Base-by-base conservation (phyloP, 1,140 invertebrate species). In the Aphidius gifuensis region DNA sequence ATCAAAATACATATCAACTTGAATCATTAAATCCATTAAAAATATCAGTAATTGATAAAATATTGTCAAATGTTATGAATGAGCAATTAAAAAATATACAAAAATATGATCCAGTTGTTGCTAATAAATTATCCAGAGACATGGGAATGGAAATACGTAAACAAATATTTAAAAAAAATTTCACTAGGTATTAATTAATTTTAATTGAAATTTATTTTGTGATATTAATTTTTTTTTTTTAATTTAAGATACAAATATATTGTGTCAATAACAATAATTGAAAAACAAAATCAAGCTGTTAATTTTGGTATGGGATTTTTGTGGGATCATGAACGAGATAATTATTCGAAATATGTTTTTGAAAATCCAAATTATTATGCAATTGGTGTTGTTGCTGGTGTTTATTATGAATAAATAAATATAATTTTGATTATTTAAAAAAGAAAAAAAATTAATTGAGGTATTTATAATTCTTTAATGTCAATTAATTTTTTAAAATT, bases 321-420 rank as follows among this genome's bases (percentile, higher is more conserved):
- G 9, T 87, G 85, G 84, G 85, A 88, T 67, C 59, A 75, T 46
- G 76, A 84, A 58, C 79, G 81, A 57, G 86, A 88, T 66, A 75
- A 71, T 23, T 86, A 83, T 66, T 84, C 80, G 4, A 70, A 73
- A 6, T 76, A 82, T 66, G 73, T 79, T 23, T 81, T 82, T 67
- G 85, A 88, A 69, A 85, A 81, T 67, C 74, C 75, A 39, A 74
- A 83, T 53, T 76, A 86, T 23, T 85, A 77, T 68, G 84, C 81
- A 11, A 76, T 83, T 61, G 83, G 82, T 5, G 75, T 83, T 11
- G 84, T 86, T 46, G 83, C 83, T 68, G 85, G 80, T 40, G 65
- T 86, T 43, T 86, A 88, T 74, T 85, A 85, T 65, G 85, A 88
- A 71, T 85, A 72, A 81, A 58, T 8, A 6, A 49, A 43, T 43